Percentiles rank a stretch among this genome's conserved stretches.
Conservation (phyloP, 2,113 vertebrate genomes). For the Equus przewalskii region DNA sequence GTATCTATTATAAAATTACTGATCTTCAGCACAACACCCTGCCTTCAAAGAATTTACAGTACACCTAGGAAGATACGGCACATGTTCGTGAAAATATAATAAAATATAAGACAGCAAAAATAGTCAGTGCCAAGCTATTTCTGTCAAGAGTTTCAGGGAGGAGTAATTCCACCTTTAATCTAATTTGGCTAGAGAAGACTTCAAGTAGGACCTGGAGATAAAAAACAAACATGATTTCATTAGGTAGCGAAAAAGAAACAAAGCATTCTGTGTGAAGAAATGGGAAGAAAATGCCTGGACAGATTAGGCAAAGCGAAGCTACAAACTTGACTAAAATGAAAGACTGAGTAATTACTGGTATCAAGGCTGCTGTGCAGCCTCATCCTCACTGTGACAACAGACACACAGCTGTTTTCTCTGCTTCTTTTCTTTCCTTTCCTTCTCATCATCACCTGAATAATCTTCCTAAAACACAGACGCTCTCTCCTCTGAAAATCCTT, state of each 20-base stretch:
- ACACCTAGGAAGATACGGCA: background rate
- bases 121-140: background rate
- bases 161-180: background rate
- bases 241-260: background rate
- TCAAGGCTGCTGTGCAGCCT: background rate
- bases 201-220: background rate
- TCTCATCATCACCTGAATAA: background rate
- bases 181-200: background rate
- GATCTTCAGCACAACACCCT: background rate
- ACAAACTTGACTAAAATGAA: background rate
- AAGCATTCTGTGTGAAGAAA: background rate
- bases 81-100: background rate
- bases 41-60: constrained; percentile 5
- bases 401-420: background rate
- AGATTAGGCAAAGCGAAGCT: background rate
- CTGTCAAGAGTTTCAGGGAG: background rate
- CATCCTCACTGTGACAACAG: background rate
- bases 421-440: background rate
- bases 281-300: background rate
- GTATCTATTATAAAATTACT: background rate
- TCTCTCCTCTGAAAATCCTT: constrained; percentile 1
- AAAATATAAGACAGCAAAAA: background rate
- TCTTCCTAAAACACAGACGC: background rate
- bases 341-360: background rate
- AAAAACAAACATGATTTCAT: background rate